Conservation (phyloP, 2,113 vertebrate genomes). For the Casuarius casuarius region DNA sequence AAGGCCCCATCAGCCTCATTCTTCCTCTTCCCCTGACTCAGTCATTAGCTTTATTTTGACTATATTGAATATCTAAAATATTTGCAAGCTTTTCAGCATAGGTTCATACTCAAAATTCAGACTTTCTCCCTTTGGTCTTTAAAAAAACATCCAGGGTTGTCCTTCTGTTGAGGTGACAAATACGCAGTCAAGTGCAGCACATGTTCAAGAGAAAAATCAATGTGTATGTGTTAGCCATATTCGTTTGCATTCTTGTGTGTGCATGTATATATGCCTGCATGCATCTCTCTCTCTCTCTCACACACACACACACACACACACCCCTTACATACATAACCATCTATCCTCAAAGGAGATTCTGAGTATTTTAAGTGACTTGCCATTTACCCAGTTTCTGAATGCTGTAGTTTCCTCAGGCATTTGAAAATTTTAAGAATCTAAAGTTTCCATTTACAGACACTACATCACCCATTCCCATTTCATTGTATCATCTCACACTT, state of each 20-base stretch:
- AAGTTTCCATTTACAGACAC: not conserved
- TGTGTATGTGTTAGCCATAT: not conserved
- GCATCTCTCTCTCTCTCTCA: no score
- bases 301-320: not conserved
- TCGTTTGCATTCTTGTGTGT: not conserved
- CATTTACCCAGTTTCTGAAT: not conserved
- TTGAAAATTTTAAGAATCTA: accelerated
- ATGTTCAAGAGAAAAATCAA: not conserved
- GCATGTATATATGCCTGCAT: not conserved
- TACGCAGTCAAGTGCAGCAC: not conserved
- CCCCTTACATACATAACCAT: accelerated
- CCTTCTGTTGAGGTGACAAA: not conserved
- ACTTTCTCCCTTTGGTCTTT: not conserved
- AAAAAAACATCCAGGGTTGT: not conserved
- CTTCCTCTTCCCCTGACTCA: not conserved
- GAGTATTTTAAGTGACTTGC: not conserved
- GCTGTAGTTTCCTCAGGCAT: not conserved
- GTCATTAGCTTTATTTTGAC: not conserved
- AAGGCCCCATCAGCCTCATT: not conserved
- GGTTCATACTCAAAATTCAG: not conserved
- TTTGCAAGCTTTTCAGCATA: not conserved
- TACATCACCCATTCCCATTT: not conserved
- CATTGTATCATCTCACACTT: not conserved
- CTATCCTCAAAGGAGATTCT: not conserved
- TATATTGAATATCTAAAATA: not conserved